These are phyloP conservation scores for Dione juno DNA, from an alignment of 2,888 invertebrate species.

Conservation along the genomic window DNA sequence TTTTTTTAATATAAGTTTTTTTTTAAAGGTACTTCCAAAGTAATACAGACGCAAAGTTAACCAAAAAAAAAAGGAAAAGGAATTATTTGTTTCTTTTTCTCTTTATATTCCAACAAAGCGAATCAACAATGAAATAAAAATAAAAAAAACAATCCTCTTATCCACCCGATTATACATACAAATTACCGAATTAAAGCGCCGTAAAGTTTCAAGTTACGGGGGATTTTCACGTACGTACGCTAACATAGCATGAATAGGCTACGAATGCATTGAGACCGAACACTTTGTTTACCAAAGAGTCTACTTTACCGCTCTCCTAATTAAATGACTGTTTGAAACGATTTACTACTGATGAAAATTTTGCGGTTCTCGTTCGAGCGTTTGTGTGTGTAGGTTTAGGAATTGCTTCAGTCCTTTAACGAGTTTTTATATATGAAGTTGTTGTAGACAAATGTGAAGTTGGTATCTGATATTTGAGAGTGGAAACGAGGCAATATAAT, in stretches of 20 bases:
- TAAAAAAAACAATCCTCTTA: neutral
- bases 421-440: neutral
- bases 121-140: neutral
- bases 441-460: neutral
- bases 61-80: no score
- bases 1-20: no score
- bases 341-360: conserved; percentile 8
- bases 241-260: conserved; percentile 20
- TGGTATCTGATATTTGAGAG: no score
- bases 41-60: no score
- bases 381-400: neutral
- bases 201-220: conserved; percentile 22
- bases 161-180: conserved; percentile 14
- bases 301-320: conserved; percentile 25
- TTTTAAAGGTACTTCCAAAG: no score
- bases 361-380: neutral
- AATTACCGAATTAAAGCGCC: conserved; percentile 33
- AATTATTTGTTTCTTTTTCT: no score
- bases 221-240: conserved; percentile 15
- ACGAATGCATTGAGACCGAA: conserved; percentile 21
- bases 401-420: neutral
- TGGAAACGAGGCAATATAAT: no score
- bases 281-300: conserved; percentile 19
- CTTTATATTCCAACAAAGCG: no score
- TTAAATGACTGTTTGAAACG: conserved; percentile 23